Percentiles rank a stretch among this genome's conserved stretches.
Conservation (phyloP, 2,113 vertebrate species). For the Mandrillus leucophaeus region DNA sequence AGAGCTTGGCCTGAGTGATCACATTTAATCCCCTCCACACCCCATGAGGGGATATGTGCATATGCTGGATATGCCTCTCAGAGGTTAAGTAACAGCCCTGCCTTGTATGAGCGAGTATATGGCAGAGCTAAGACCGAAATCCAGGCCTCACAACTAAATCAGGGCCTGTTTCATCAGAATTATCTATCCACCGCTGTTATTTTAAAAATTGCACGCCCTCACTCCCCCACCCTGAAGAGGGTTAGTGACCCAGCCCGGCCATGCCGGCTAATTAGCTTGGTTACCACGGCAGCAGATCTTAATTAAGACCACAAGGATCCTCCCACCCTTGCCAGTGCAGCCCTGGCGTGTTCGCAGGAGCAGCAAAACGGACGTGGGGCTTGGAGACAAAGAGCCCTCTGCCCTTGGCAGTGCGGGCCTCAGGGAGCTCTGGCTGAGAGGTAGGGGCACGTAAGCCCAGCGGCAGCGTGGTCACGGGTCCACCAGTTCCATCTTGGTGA, state of each 20-base stretch:
- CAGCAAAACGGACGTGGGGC: not conserved
- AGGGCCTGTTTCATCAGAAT: slow-evolving; percentile 19
- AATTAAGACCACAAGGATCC: slow-evolving; percentile 59
- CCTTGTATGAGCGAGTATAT: not conserved
- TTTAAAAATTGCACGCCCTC: not conserved
- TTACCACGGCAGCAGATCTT: slow-evolving; percentile 65
- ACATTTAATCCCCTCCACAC: not conserved
- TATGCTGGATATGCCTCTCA: not conserved
- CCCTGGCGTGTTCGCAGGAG: not conserved
- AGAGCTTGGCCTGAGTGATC: not conserved
- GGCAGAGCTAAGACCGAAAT: not conserved
- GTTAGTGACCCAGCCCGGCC: slow-evolving; percentile 55
- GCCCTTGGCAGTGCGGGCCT: not conserved
- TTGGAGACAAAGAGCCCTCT: slow-evolving; percentile 28
- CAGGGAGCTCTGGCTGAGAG: not conserved
- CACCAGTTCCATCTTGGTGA: fast-evolving
- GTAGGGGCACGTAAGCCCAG: fast-evolving
- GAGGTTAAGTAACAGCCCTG: not conserved
- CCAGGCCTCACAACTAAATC: not conserved
- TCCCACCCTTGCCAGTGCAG: slow-evolving; percentile 12
- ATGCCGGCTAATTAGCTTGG: slow-evolving; percentile 55
- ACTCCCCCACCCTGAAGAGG: slow-evolving; percentile 23
- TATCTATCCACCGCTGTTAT: not conserved
- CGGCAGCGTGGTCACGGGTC: not conserved
- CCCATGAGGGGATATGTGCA: fast-evolving